These are phyloP conservation scores for Lytechinus variegatus DNA, from an alignment of 35 echinoderm and acorn worm genomes.

Conservation along the genomic window DNA sequence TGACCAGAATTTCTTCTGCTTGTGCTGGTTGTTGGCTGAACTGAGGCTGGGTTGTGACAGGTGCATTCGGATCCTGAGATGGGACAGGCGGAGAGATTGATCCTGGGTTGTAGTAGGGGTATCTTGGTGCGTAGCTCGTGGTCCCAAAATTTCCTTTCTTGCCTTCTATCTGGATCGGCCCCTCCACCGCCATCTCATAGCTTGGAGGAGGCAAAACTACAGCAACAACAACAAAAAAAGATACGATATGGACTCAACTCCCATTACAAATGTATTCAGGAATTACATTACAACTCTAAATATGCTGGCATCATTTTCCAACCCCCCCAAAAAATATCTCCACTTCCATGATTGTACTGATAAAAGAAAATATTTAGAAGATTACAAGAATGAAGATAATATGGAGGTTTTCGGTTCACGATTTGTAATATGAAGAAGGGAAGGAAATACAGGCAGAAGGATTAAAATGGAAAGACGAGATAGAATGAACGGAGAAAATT, in stretches of 20 bases:
- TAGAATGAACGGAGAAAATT: too few species aligned
- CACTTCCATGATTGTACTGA: background rate
- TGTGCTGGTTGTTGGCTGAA: background rate
- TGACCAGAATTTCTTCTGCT: background rate
- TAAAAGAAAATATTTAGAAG: background rate
- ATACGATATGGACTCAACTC: background rate
- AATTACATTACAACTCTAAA: background rate
- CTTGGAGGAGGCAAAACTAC: background rate
- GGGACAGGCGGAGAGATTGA: background rate
- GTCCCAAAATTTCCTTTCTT: constrained; percentile 22
- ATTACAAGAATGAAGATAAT: background rate
- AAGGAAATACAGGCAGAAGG: too few species aligned
- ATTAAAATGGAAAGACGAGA: too few species aligned
- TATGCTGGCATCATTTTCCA: background rate
- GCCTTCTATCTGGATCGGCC: background rate
- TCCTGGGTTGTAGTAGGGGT: constrained; percentile 49
- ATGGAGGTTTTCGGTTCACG: too few species aligned
- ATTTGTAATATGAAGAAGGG: too few species aligned
- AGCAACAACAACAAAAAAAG: background rate
- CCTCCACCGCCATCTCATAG: constrained; percentile 28
- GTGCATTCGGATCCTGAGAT: background rate
- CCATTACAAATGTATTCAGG: background rate
- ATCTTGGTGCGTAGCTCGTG: constrained; percentile 26
- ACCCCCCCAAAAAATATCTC: background rate
- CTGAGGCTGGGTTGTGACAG: background rate